A percentile compares a stretch with the other conserved stretches of the same genome.
These are phyloP conservation scores for Brachionus rotundiformis DNA, from an alignment of 1,140 invertebrate genomes.

Conservation along the genomic window DNA sequence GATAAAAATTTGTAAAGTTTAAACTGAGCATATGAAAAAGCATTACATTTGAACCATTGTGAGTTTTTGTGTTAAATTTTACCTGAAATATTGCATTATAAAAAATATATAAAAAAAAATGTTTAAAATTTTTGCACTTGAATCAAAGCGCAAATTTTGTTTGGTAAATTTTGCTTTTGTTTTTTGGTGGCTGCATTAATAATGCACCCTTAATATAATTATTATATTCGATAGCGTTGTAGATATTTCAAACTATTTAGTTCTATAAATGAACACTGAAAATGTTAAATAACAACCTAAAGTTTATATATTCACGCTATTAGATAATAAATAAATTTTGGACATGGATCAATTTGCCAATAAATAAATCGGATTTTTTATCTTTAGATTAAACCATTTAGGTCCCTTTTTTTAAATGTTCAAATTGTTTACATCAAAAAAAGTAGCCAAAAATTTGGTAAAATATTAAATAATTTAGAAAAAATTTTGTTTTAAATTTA, in stretches of 20 bases:
- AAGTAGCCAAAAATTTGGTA: constrained; percentile 28
- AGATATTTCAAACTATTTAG: constrained; percentile 23
- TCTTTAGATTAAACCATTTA: neutral
- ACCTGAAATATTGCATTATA: neutral
- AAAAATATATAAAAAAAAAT: too few species aligned
- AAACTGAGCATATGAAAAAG: neutral
- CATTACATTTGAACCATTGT: neutral
- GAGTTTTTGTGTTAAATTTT: neutral
- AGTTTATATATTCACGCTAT: constrained; percentile 31
- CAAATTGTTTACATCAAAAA: constrained; percentile 40
- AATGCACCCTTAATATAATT: constrained; percentile 32
- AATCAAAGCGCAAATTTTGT: neutral
- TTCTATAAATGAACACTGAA: neutral
- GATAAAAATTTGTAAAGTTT: neutral
- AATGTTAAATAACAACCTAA: constrained; percentile 31
- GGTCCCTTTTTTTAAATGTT: constrained; percentile 30
- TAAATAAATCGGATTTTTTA: neutral
- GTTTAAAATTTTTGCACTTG: neutral
- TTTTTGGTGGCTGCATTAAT: constrained; percentile 4
- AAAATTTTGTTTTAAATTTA: too few species aligned
- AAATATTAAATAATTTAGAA: neutral
- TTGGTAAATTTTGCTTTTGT: neutral
- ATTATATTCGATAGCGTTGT: constrained; percentile 44
- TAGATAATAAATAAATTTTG: neutral
- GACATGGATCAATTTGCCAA: neutral